Base-by-base conservation (phyloP, 37 sponge, comb jelly and placozoan genomes). In the Aplysina aerophoba region DNA sequence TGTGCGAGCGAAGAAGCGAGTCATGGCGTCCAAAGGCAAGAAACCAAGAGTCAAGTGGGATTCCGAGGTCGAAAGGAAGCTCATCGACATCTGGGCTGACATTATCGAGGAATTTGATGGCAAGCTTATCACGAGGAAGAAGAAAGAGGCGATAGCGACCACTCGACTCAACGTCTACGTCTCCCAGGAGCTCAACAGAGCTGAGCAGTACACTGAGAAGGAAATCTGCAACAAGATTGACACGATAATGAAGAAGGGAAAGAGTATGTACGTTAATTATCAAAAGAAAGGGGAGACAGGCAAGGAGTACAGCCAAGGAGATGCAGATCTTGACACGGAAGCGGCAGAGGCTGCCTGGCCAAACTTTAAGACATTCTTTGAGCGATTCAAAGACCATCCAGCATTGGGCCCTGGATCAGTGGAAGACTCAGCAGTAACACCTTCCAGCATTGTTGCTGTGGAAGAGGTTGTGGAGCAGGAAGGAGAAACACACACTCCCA, bases 351-450 rank as follows among this genome's bases (percentile, higher is more conserved):
- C 27, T 20, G 13, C 66, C 13, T 65, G 66, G 66, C 66, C 66
- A 11, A 65, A 65, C 66, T 65, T 65, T 65, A 8, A 11, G 30
- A 65, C 22, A 11, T 65, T 65, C 22, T 65, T 20, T 65, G 66
- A 11, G 27, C 66, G 66, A 16, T 65, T 65, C 66, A 65, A 65
- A 30, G 66, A 65, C 66, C 66, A 65, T 65, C 66, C 66, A 65
- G 22, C 66, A 8, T 16, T 65, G 13, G 66, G 66, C 12, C 66
- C 66, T 20, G 66, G 66, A 20, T 65, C 66, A 20, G 66, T 65
- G 13, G 66, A 65, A 16, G 66, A 65, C 12, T 11, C 66, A 20
- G 13, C 19, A 8, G 27, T 20, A 11, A 16, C 22, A 20, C 66
- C 66, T 30, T 12, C 19, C 12, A 25, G 30, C 12, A 16, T 65